Conservation (phyloP, 1,140 invertebrate genomes). For the Pantala flavescens region DNA sequence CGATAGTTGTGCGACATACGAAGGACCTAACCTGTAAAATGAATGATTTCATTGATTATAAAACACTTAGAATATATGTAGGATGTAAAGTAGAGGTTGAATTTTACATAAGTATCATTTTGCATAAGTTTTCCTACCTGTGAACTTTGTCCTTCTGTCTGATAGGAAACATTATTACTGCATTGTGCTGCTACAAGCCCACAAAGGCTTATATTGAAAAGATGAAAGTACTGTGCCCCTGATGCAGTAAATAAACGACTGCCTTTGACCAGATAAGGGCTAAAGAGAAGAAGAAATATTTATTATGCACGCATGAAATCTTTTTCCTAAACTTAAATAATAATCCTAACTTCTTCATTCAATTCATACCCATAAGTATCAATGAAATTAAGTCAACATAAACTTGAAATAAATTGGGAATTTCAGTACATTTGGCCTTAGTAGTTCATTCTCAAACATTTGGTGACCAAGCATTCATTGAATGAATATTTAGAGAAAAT, state of each 20-base stretch:
- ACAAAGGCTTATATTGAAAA: slow-evolving; percentile 49
- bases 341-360: no score
- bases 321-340: no score
- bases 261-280: slow-evolving; percentile 35
- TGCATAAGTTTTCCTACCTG: slow-evolving; percentile 17
- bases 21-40: slow-evolving; percentile 25
- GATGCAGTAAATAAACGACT: slow-evolving; percentile 42
- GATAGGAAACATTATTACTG: slow-evolving; percentile 36
- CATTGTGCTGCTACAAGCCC: slow-evolving; percentile 34
- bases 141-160: slow-evolving; percentile 24
- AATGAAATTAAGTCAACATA: no score
- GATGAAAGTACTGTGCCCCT: slow-evolving; percentile 47
- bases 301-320: no score
- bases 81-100: not conserved
- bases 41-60: not conserved
- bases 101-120: not conserved
- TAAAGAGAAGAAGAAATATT: slow-evolving; percentile 26
- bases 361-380: no score
- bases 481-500: no score
- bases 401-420: no score
- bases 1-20: slow-evolving; percentile 41
- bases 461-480: no score
- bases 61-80: not conserved
- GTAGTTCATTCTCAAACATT: no score
- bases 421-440: no score